Evolutionary conservation across 2,113 vertebrate species (phyloP).

Genomic region (Chaenocephalus aceratus): DNA sequence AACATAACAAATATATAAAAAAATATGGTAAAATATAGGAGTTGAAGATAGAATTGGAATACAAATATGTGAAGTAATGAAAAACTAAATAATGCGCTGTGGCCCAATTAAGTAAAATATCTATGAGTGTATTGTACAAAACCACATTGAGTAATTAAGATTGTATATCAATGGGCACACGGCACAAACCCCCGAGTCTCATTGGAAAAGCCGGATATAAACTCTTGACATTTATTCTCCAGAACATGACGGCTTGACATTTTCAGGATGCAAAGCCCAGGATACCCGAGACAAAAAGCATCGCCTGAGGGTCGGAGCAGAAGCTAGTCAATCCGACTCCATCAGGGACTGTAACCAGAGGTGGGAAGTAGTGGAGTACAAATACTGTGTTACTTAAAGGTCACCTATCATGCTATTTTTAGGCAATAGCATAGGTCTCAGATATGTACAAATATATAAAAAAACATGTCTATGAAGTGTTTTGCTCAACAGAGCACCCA

Average conservation of each 20-base stretch:
- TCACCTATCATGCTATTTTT: too few relatives aligned
- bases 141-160: slow-evolving; percentile 8
- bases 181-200: slow-evolving; percentile 2
- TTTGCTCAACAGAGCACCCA: too few relatives aligned
- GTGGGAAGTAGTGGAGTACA: too few relatives aligned
- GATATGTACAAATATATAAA: too few relatives aligned
- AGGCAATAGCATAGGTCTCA: too few relatives aligned
- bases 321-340: slow-evolving; percentile 51
- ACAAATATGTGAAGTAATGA: too few relatives aligned
- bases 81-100: neutral
- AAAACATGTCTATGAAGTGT: too few relatives aligned
- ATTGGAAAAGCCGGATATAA: slow-evolving; percentile 34
- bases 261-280: slow-evolving; percentile 60
- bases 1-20: too few relatives aligned
- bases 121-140: slow-evolving; percentile 9
- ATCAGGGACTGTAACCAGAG: slow-evolving; percentile 18
- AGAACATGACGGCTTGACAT: slow-evolving; percentile 69
- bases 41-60: too few relatives aligned
- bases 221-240: slow-evolving; percentile 35
- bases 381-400: too few relatives aligned
- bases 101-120: neutral
- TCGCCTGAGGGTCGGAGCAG: slow-evolving; percentile 48
- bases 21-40: too few relatives aligned
- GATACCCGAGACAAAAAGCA: slow-evolving; percentile 16
- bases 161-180: slow-evolving; percentile 4